Percentiles rank a stretch among this genome's conserved stretches.
These are phyloP conservation scores for Acrocyrtus sp. DNA, from an alignment of 2,888 invertebrate species.

Conservation along the genomic window DNA sequence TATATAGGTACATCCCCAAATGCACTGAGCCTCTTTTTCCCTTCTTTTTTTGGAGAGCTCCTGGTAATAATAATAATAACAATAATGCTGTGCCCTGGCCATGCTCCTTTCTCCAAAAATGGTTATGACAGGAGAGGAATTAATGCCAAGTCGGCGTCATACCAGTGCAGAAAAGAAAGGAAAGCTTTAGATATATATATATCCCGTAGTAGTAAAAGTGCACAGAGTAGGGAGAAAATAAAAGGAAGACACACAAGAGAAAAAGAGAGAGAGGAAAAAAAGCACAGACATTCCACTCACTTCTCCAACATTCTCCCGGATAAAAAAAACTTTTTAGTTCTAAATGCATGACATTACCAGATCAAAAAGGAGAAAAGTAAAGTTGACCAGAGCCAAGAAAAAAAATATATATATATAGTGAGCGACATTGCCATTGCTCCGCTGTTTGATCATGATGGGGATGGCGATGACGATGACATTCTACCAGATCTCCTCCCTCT, in stretches of 20 bases:
- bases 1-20: too few species aligned
- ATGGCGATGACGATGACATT: neutral
- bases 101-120: slow-evolving; percentile 31
- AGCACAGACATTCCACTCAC: slow-evolving; percentile 3
- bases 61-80: slow-evolving; percentile 8
- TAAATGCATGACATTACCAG: slow-evolving; percentile 53
- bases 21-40: neutral
- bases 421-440: neutral
- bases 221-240: neutral
- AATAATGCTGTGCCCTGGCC: slow-evolving; percentile 28
- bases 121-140: slow-evolving; percentile 52
- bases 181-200: neutral
- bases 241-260: neutral
- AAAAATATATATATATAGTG: neutral
- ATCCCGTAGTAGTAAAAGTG: too few species aligned
- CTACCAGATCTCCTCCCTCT: neutral
- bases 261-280: neutral
- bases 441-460: slow-evolving; percentile 5
- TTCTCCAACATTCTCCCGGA: neutral
- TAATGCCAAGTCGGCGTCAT: slow-evolving; percentile 39
- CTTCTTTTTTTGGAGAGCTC: neutral
- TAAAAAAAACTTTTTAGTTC: slow-evolving; percentile 25
- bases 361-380: slow-evolving; percentile 43
- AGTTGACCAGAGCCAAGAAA: slow-evolving; percentile 51
- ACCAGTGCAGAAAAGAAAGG: neutral